Evolutionary conservation across 30 jellyfish, hydroid and myxozoan species (phyloP), one percentile per base, ranked within the genome.

Genomic region (Chrysaora quinquecirrha): DNA sequence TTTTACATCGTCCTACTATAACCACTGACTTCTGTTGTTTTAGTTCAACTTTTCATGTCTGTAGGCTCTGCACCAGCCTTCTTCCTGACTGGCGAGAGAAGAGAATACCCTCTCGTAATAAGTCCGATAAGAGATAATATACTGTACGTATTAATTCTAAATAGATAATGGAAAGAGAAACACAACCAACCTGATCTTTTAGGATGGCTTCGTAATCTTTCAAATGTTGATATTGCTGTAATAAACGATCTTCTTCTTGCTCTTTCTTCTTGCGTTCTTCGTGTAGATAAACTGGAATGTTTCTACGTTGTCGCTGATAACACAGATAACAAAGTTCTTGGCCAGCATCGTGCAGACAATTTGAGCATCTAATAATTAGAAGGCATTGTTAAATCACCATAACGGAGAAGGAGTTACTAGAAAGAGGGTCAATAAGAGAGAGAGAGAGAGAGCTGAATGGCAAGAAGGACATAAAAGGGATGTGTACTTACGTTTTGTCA

Each of bases 291-390:
- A 94, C 82, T 18, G 97, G 97, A 33, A 85, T 77, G 74, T 94
- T 94, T 43, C 97, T 87, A 43, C 94, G 88, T 1, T 86, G 96
- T 24, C 94, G 87, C 58, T 94, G 97, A 52, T 94, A 86, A 69
- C 99, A 94, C 34, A 94, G 75, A 71, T 94, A 94, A 63, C 99
- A 94, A 68, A 94, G 46, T 27, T 94, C 99, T 32, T 88, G 96
- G 58, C 91, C 96, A 76, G 89, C 87, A 71, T 81, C 95, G 32
- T 87, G 94, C 3, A 83, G 73, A 47, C 99, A 94, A 69, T 72
- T 83, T 10, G 96, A 61, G 49, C 99, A 87, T 7, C 99, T 87
- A 48, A 0, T 67, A 29, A 14, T 11, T 4, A 75, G 49, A 18
- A 68, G 19, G 47, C 35, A 23, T 34, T 30, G n/a, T 30, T 38